A percentile compares a stretch with the other conserved stretches of the same genome.
phyloP scores from a whole-genome alignment of 2,888 invertebrate genomes.

The Caenorhabditis doughertyi region DNA sequence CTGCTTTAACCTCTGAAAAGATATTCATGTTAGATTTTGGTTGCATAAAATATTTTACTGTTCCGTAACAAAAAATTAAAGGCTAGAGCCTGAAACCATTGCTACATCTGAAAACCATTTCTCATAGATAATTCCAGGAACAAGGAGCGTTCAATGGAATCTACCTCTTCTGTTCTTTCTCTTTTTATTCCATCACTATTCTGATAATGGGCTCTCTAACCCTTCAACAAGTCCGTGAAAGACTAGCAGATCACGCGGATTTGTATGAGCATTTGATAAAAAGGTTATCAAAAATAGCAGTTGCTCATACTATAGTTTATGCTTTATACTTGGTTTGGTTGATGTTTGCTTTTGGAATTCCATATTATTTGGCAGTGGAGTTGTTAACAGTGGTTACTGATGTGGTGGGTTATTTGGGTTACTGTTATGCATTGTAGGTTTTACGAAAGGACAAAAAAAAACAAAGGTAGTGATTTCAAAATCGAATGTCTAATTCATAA shows the following conservation, averaged over 20 bases:
- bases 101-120: too few species aligned
- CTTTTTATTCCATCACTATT: background rate
- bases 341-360: background rate
- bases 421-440: too few species aligned
- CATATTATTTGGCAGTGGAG: background rate
- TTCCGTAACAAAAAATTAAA: too few species aligned
- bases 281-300: background rate
- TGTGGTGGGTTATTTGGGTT: background rate
- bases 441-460: too few species aligned
- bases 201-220: background rate
- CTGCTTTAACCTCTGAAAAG: too few species aligned
- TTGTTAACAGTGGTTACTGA: background rate
- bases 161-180: background rate
- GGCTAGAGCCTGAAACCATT: too few species aligned
- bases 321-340: background rate
- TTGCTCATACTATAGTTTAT: background rate
- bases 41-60: too few species aligned
- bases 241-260: background rate
- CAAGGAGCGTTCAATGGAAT: background rate
- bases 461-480: background rate
- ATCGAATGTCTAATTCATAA: too few species aligned
- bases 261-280: background rate
- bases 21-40: too few species aligned
- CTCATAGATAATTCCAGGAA: too few species aligned
- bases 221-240: constrained; percentile 8